Base-by-base conservation (phyloP, 2,797 vertebrate genomes). In the Ara ararauna region DNA sequence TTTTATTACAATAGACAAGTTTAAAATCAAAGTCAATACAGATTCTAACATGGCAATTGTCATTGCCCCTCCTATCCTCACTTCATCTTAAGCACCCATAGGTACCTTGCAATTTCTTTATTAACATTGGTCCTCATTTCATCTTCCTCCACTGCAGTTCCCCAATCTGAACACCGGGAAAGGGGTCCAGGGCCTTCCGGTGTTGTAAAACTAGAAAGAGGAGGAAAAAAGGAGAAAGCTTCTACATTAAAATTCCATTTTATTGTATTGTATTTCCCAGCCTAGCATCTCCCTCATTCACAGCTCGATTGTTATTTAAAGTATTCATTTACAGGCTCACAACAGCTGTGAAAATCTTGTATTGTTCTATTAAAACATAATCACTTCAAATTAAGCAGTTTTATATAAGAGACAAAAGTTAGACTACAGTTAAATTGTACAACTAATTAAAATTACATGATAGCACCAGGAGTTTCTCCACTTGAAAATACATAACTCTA, bases 61-160 rank as follows among this genome's bases (percentile, higher is more conserved):
- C 4, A 61, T 67, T 90, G 48, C 16, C 15, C 6, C 10, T 62
- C 17, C n/a, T 48, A 75, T 56, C 34, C 16, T 19, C 8, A 26
- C 18, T 77, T 70, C 7, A 60, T 51, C 36, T 64, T 32, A 27
- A 72, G 50, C 34, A 71, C 13, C 7, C 18, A n/a, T 0, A 14
- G 30, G 50, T 96, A 99, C 98, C 98, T 98, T 74, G 98, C 98
- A 10, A 99, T 98, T 91, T 99, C 98, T 65, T 95, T 98, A 71
- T 97, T 98, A 66, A 98, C 98, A 24, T 40, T 98, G 71, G 97
- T 98, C 67, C 98, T 98, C 97, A 98, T 98, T 85, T 99, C 98
- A 60, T 98, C 98, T 65, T 98, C 98, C 93, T 99, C 98, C 58
- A 99, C 98, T n/a, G 98, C 98, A 72, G 97, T 98, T 18, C 97